Base-by-base conservation (phyloP, 2,113 vertebrate species). In the Brachionichthys hirsutus region DNA sequence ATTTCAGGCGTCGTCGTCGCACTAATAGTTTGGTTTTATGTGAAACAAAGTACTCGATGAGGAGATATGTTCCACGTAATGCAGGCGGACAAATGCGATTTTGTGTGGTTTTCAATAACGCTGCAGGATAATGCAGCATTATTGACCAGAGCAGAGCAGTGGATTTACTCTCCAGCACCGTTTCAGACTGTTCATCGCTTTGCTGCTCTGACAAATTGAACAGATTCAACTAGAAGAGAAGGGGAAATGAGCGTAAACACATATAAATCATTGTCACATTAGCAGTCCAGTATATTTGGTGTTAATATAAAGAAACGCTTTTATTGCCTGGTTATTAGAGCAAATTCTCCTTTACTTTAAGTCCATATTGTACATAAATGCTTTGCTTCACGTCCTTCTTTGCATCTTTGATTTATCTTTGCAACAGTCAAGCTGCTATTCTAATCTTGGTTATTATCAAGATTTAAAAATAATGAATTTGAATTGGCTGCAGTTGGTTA, bases 71-170 rank as follows among this genome's bases (percentile, higher is more conserved):
- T 49, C 49, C 53, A 46, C 70, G 61, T 62, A 49, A 54, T 30
- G 41, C 34, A 20, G 20, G 36, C 53, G 57, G 61, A 79, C 69
- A 70, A 82, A 82, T 76, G 45, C 0, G 17, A 78, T 84, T 80
- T 45, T 35, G 20, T 58, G 35, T 7, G 16, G 46, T 67, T 80
- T 61, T 70, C 73, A 78, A 77, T 78, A 80, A 66, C 15, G 19
- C 61, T 46, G 56, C 56, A 22, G 79, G 55, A 64, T 62, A 70
- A 78, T 62, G 46, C 57, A 68, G 48, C 42, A 13, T 81, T 81
- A 79, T 84, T 82, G 81, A 70, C 66, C 61, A 20, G 54, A 77
- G 69, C 47, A 24, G 60, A 73, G 77, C 6, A 9, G 56, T 35
- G 41, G 70, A 72, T 71, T n/a, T 50, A 70, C 68, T 66, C 34